Conservation (phyloP, 2,888 invertebrate genomes). For the Ariolimax columbianus region DNA sequence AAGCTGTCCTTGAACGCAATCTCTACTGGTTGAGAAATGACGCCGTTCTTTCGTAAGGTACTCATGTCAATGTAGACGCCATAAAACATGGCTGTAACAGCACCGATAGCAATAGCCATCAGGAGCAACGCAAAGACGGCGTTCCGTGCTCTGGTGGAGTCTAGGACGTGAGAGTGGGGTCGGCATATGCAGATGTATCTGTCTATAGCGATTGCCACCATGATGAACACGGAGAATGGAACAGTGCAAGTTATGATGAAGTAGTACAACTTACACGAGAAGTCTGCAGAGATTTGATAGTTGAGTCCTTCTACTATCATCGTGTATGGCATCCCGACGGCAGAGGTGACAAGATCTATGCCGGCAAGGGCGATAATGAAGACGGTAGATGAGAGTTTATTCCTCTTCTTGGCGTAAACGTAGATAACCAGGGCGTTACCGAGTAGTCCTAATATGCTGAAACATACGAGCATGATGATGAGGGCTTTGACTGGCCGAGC, state of each 20-base stretch:
- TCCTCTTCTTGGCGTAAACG: conserved; percentile 72
- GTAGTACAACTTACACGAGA: conserved; percentile 69
- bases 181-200: conserved; percentile 75
- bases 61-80: conserved; percentile 60
- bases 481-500: conserved; percentile 52
- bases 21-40: not conserved
- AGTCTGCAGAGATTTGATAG: conserved; percentile 62
- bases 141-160: conserved; percentile 54
- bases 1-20: not conserved
- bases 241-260: conserved; percentile 74
- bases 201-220: conserved; percentile 76
- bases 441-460: conserved; percentile 62
- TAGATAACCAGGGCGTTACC: conserved; percentile 76
- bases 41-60: not conserved
- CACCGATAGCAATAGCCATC: conserved; percentile 57
- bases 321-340: conserved; percentile 60
- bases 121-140: conserved; percentile 59
- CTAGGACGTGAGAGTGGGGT: conserved; percentile 58
- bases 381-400: conserved; percentile 68
- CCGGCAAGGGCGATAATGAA: conserved; percentile 66
- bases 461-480: conserved; percentile 56
- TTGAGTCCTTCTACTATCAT: conserved; percentile 60
- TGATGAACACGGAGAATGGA: conserved; percentile 73
- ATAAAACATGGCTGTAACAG: conserved; percentile 64
- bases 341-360: conserved; percentile 60